A percentile compares a stretch with the other conserved stretches of the same genome.
phyloP scores from a whole-genome alignment of 1,140 invertebrate species.

The Metaphire vulgaris region DNA sequence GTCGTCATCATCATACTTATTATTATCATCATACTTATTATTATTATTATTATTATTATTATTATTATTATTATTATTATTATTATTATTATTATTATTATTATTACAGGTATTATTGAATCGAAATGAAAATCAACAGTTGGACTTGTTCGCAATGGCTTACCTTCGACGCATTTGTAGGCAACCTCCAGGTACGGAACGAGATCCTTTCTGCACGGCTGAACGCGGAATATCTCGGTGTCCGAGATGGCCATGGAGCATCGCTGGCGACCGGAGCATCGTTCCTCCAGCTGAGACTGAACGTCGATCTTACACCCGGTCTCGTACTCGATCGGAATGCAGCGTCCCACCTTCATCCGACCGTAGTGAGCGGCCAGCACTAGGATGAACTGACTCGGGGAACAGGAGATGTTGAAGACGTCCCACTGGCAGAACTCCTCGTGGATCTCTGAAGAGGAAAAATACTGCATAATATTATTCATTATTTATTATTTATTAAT shows the following conservation, averaged over 20 bases:
- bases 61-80: too few relatives aligned
- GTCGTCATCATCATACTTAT: too few relatives aligned
- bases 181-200: slow-evolving; percentile 23
- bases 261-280: slow-evolving; percentile 13
- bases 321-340: slow-evolving; percentile 21
- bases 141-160: too few relatives aligned
- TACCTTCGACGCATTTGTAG: slow-evolving; percentile 28
- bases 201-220: slow-evolving; percentile 30
- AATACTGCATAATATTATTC: too few relatives aligned
- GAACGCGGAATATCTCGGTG: slow-evolving; percentile 22
- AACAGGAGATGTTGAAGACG: slow-evolving; percentile 22
- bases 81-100: too few relatives aligned
- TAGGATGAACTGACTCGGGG: slow-evolving; percentile 12
- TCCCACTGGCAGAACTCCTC: slow-evolving; percentile 27
- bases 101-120: too few relatives aligned
- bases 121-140: too few relatives aligned
- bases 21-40: too few relatives aligned
- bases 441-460: too few relatives aligned
- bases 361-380: slow-evolving; percentile 27
- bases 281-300: slow-evolving; percentile 16
- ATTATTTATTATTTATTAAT: too few relatives aligned
- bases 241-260: slow-evolving; percentile 24
- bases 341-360: slow-evolving; percentile 26
- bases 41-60: too few relatives aligned
- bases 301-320: slow-evolving; percentile 23